phyloP scores from a whole-genome alignment of 2,113 vertebrate genomes.

The Leucopternis melanops region DNA sequence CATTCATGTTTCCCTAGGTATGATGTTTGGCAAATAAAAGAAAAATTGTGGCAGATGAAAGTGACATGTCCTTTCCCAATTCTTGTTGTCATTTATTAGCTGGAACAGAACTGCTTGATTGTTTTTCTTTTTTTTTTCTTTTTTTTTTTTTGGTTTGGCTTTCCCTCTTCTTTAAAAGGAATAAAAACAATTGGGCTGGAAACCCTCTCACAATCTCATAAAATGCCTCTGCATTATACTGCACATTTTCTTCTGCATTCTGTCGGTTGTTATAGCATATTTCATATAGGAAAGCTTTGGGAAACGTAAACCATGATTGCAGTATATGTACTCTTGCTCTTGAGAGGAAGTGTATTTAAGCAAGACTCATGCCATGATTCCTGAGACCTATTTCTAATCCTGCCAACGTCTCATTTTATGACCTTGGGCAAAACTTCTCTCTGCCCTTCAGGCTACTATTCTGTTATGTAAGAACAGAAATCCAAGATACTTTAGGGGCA shows the following conservation, averaged over 20 bases:
- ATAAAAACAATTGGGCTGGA: neutral
- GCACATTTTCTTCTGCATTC: neutral
- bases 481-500: neutral
- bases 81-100: neutral
- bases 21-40: neutral
- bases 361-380: neutral
- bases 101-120: neutral
- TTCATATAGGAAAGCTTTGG: neutral
- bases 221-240: neutral
- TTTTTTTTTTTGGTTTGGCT: neutral
- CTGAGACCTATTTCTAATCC: neutral
- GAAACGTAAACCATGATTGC: neutral
- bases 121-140: neutral
- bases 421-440: neutral
- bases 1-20: neutral
- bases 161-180: neutral
- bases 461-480: neutral
- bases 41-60: conserved; percentile 11
- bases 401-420: neutral
- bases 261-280: neutral
- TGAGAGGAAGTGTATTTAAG: neutral
- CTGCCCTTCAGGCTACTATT: neutral
- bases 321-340: neutral
- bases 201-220: neutral
- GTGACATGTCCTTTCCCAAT: neutral